Percentiles rank a stretch among this genome's conserved stretches.
These are phyloP conservation scores for Acronicta leporina DNA, from an alignment of 2,888 invertebrate genomes.

Conservation along the genomic window DNA sequence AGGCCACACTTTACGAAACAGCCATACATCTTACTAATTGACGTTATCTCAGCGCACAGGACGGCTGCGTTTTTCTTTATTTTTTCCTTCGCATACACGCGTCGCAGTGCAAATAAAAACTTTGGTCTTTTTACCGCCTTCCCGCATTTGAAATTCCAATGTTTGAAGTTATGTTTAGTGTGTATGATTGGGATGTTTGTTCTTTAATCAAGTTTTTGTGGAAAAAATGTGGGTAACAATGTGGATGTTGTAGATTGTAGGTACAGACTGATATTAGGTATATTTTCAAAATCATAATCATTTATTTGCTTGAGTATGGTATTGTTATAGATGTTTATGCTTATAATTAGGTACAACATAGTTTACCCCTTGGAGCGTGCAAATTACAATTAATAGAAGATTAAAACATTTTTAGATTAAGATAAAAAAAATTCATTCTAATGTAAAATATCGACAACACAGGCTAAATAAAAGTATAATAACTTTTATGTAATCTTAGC, in stretches of 20 bases:
- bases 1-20: conserved; percentile 58
- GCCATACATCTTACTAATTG: conserved; percentile 73
- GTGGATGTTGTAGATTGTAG: background rate
- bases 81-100: conserved; percentile 54
- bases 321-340: no score
- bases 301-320: no score
- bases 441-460: no score
- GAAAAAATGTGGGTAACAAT: background rate
- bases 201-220: conserved; percentile 4
- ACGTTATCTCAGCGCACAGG: conserved; percentile 67
- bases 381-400: no score
- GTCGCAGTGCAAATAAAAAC: conserved; percentile 49
- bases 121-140: conserved; percentile 19
- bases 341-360: no score
- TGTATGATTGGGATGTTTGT: conserved; percentile 3
- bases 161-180: conserved; percentile 13
- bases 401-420: no score
- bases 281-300: no score
- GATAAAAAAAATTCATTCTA: no score
- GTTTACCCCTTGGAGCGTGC: no score
- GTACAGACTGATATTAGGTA: no score
- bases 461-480: no score
- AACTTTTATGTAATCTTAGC: no score
- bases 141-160: conserved; percentile 32
- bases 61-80: conserved; percentile 62